phyloP scores from a whole-genome alignment of 2,797 vertebrate genomes.

The Oryzias sinensis region DNA sequence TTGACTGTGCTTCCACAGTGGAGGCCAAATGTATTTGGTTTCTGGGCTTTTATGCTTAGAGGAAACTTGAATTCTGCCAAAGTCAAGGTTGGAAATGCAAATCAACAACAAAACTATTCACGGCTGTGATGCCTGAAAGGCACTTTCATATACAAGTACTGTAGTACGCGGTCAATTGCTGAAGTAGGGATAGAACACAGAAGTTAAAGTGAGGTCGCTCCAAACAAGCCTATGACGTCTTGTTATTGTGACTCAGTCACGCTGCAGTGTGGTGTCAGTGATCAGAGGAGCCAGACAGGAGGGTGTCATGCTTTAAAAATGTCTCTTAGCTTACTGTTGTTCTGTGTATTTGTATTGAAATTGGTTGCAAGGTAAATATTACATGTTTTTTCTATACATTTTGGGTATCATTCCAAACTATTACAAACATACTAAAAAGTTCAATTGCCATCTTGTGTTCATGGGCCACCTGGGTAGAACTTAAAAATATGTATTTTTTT shows the following conservation, averaged over 20 bases:
- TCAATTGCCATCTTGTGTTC: too few species aligned
- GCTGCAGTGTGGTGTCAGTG: not conserved
- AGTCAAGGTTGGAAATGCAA: conserved; percentile 36
- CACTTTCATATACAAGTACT: conserved; percentile 14
- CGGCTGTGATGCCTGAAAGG: conserved; percentile 22
- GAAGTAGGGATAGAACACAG: conserved; percentile 13
- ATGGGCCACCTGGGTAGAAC: too few species aligned
- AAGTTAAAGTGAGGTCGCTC: not conserved
- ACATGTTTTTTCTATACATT: too few species aligned
- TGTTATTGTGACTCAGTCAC: not conserved
- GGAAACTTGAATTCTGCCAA: conserved; percentile 32
- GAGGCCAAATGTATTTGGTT: conserved; percentile 24
- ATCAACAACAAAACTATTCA: conserved; percentile 17
- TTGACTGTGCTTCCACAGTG: conserved; percentile 28
- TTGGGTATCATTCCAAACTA: too few species aligned
- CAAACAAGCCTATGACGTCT: conserved; percentile 13
- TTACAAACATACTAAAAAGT: too few species aligned
- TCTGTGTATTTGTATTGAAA: too few species aligned
- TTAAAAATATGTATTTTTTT: too few species aligned
- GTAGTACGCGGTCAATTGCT: conserved; percentile 22
- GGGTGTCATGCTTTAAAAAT: not conserved
- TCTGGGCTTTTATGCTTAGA: conserved; percentile 33
- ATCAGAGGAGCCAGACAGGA: not conserved
- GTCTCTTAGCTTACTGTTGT: too few species aligned
- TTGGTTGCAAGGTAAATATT: too few species aligned